A percentile compares a stretch with the other conserved stretches of the same genome.
Conservation (phyloP, 2,113 vertebrate species). For the Ailuropoda melanoleuca region DNA sequence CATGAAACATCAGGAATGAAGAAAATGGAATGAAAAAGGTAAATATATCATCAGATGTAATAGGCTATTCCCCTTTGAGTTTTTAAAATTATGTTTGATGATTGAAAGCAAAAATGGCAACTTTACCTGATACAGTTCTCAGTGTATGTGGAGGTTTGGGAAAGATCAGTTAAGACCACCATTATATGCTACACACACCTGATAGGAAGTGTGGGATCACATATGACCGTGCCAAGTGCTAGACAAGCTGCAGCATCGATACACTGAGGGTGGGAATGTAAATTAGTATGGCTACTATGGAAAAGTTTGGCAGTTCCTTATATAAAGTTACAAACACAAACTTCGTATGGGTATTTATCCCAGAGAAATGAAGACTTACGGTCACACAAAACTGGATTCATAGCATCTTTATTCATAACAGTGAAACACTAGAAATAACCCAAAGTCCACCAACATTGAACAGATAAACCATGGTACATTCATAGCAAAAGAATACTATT, state of each 20-base stretch:
- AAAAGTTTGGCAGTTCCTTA: neutral
- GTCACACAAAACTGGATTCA: neutral
- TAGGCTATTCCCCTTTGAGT: neutral
- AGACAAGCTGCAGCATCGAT: neutral
- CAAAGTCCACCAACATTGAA: neutral
- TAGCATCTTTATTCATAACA: neutral
- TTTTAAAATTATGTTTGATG: neutral
- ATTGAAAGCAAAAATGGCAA: neutral
- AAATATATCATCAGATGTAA: neutral
- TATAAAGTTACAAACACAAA: slow-evolving; percentile 10
- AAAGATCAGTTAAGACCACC: neutral
- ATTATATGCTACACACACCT: neutral
- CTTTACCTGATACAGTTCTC: neutral
- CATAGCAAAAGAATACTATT: neutral
- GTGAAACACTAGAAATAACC: neutral
- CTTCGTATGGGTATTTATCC: neutral
- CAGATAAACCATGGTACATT: neutral
- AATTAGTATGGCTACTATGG: neutral
- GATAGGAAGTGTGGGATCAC: neutral
- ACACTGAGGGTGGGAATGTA: neutral
- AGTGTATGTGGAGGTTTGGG: neutral
- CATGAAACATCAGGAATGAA: neutral
- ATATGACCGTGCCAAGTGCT: neutral
- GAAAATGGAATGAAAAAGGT: neutral
- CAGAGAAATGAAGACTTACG: neutral